phyloP scores from a whole-genome alignment of 1,140 invertebrate genomes.

The Drosophila elegans region DNA sequence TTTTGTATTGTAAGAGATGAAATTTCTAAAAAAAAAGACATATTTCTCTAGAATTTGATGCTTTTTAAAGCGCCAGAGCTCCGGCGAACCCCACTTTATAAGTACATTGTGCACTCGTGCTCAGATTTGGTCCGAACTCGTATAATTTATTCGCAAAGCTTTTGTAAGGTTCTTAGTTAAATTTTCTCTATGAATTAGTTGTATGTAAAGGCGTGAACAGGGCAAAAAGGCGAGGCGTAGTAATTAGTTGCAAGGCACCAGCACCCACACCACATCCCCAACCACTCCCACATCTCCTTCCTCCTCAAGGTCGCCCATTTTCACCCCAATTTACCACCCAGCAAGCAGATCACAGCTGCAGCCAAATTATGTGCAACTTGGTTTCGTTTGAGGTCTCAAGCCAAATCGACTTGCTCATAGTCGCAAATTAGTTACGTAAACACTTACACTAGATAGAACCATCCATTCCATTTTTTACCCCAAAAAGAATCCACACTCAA shows the following conservation, averaged over 20 bases:
- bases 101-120: slow-evolving; percentile 22
- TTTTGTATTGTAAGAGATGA: too few relatives aligned
- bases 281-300: background rate
- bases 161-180: slow-evolving; percentile 64
- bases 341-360: slow-evolving; percentile 39
- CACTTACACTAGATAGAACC: slow-evolving; percentile 31
- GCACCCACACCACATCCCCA: slow-evolving; percentile 3
- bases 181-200: slow-evolving; percentile 75
- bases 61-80: background rate
- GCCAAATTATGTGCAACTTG: slow-evolving; percentile 81
- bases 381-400: slow-evolving; percentile 68
- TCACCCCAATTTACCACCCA: slow-evolving; percentile 15
- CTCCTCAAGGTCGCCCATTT: background rate
- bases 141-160: slow-evolving; percentile 58
- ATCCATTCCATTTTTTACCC: slow-evolving; percentile 2
- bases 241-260: slow-evolving; percentile 51
- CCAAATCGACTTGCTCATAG: slow-evolving; percentile 83
- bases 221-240: slow-evolving; percentile 47
- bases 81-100: slow-evolving; percentile 1
- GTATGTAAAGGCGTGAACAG: slow-evolving; percentile 49
- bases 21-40: too few relatives aligned
- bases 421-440: slow-evolving; percentile 67
- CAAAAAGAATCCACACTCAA: slow-evolving; percentile 13
- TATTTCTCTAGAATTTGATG: background rate
- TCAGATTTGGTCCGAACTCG: slow-evolving; percentile 37